phyloP scores from a whole-genome alignment of 2,888 invertebrate genomes.

The Stegophylla sp. region DNA sequence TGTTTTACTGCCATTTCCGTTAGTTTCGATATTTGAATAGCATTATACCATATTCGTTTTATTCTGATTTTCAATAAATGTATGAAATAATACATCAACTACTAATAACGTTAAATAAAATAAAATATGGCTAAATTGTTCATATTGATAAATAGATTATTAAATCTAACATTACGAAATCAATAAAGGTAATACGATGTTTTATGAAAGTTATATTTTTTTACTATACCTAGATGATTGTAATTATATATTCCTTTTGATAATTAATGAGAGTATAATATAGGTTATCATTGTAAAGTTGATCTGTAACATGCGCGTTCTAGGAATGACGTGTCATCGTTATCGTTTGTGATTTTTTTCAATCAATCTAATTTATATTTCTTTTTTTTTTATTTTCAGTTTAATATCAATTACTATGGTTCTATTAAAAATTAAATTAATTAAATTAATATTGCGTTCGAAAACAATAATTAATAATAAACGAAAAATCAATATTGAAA shows the following conservation, averaged over 20 bases:
- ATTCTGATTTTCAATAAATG: too few relatives aligned
- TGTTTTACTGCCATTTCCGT: too few relatives aligned
- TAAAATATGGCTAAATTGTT: too few relatives aligned
- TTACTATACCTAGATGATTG: neutral
- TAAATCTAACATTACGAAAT: too few relatives aligned
- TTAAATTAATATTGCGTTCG: neutral
- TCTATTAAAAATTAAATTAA: neutral
- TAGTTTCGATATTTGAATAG: too few relatives aligned
- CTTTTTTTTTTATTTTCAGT: neutral
- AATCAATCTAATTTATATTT: neutral
- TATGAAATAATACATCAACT: too few relatives aligned
- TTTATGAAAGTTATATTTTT: neutral
- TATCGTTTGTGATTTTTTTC: neutral
- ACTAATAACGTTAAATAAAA: too few relatives aligned
- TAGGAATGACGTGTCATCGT: neutral
- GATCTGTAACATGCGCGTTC: neutral
- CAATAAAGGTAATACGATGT: neutral
- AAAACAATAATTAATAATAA: neutral
- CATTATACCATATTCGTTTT: too few relatives aligned
- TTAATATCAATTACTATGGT: neutral
- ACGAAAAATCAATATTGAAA: neutral
- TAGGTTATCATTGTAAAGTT: neutral
- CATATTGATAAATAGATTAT: too few relatives aligned
- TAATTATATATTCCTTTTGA: neutral
- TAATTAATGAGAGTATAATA: neutral